Base-by-base conservation (phyloP, 92 coral and sea anemone species). In the Chrysogorgia sp. region DNA sequence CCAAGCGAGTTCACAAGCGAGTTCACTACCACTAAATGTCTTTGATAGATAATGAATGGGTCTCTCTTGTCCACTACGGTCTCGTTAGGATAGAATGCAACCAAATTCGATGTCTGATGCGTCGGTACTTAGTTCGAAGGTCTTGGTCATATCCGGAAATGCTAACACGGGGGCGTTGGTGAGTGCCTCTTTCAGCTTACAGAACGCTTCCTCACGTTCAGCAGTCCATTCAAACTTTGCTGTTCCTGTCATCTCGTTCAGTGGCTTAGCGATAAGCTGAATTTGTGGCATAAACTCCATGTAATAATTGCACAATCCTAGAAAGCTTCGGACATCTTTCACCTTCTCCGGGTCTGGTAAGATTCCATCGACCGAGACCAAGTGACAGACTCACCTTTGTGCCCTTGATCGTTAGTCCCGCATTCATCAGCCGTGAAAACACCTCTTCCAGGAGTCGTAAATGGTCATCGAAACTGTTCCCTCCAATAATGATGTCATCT, bases 401-500 rank as follows among this genome's bases (percentile, higher is more conserved):
- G 61, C 71, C 45, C 76, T 80, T 80, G 45, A 85, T 55, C 32
- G 88, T 71, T 65, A 85, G 60, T 22, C n/a, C n/a, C n/a, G n/a
- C n/a, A n/a, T n/a, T n/a, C 77, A 63, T n/a, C 69, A 80, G 24
- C 63, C 67, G 30, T 79, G 75, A 24, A 80, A 37, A 25, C 61
- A n/a, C 85, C 17, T 79, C 88, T 60, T 70, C 70, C 62, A 84
- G 79, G 19, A 78, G 75, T 20, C 34, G 21, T 14, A 57, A 45
- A 65, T 84, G 80, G 40, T 84, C 75, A 3, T 49, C 66, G 72
- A 79, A 84, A 47, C 59, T 80, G 12, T 58, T 65, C 0, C 78
- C 81, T 4, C 85, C 89, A 28, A 85, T 74, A 28, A 85, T 77
- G 29, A 82, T 82, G 60, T 82, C 87, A 34, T 82, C 90, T 26